Evolutionary conservation across 2,113 vertebrate genomes (phyloP).

Genomic region (Ardeotis arabs): DNA sequence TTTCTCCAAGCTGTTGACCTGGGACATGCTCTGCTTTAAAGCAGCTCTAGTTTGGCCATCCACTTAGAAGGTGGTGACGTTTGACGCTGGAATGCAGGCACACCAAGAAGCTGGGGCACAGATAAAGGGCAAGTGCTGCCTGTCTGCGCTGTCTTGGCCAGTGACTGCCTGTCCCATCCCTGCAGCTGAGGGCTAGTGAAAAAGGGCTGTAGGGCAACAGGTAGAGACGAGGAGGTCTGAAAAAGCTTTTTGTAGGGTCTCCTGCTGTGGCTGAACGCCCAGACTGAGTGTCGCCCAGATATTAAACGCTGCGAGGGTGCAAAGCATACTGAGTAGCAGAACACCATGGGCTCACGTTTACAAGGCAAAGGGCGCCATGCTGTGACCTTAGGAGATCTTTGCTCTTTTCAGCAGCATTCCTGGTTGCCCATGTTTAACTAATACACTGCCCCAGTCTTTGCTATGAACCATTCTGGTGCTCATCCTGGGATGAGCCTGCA

Average conservation of each 20-base stretch:
- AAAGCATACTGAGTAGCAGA: neutral
- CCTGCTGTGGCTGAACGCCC: neutral
- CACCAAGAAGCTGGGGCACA: neutral
- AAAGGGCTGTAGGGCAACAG: neutral
- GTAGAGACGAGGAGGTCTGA: neutral
- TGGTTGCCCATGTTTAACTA: neutral
- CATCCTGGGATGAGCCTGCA: neutral
- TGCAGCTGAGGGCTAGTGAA: neutral
- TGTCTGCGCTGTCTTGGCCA: neutral
- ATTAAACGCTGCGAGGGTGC: neutral
- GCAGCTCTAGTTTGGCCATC: neutral
- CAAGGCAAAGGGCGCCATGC: neutral
- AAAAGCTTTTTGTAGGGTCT: neutral
- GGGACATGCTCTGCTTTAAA: neutral
- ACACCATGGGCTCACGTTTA: neutral
- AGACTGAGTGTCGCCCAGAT: fast-evolving
- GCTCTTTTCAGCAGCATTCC: neutral
- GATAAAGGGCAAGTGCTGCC: neutral
- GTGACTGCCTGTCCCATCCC: neutral
- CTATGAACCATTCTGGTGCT: neutral
- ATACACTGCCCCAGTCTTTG: neutral
- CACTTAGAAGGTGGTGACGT: fast-evolving
- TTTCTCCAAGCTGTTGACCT: neutral
- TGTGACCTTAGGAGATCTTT: neutral
- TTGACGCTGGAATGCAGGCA: neutral